A percentile compares a stretch with the other conserved stretches of the same genome.
phyloP scores from a whole-genome alignment of 2,888 invertebrate species.

The Schrankia costaestrigalis region DNA sequence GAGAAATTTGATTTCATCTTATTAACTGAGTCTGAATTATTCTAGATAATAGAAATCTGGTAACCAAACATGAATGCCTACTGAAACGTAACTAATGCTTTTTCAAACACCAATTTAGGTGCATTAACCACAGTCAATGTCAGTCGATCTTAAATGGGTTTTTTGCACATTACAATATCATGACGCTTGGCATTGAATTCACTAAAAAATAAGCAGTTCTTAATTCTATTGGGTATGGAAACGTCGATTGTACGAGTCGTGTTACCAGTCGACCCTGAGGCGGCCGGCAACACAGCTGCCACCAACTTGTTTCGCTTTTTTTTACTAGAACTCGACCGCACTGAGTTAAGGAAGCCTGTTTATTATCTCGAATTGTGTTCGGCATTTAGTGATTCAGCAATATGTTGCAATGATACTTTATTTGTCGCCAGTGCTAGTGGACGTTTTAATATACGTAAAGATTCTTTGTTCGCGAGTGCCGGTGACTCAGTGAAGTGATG shows the following conservation, averaged over 20 bases:
- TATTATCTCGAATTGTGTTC: conserved; percentile 29
- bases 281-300: conserved; percentile 57
- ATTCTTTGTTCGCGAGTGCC: conserved; percentile 30
- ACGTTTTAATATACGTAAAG: conserved; percentile 16
- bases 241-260: conserved; percentile 45
- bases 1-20: too few relatives aligned
- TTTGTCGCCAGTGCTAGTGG: conserved; percentile 26
- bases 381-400: conserved; percentile 29
- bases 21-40: too few relatives aligned
- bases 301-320: conserved; percentile 50
- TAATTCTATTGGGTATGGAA: conserved; percentile 43
- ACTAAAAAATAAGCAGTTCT: conserved; percentile 59
- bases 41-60: conserved; percentile 12
- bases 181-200: conserved; percentile 54
- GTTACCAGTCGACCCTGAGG: conserved; percentile 74
- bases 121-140: conserved; percentile 46
- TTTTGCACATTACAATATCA: conserved; percentile 47
- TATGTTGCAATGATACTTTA: conserved; percentile 20
- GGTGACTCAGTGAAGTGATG: conserved; percentile 40
- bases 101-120: conserved; percentile 33
- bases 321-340: conserved; percentile 34
- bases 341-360: conserved; percentile 37
- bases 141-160: conserved; percentile 41
- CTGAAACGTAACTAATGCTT: conserved; percentile 24
- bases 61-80: conserved; percentile 13